Evolutionary conservation across 2,888 invertebrate species (phyloP).

Genomic region (Hipparchia sbordonii): DNA sequence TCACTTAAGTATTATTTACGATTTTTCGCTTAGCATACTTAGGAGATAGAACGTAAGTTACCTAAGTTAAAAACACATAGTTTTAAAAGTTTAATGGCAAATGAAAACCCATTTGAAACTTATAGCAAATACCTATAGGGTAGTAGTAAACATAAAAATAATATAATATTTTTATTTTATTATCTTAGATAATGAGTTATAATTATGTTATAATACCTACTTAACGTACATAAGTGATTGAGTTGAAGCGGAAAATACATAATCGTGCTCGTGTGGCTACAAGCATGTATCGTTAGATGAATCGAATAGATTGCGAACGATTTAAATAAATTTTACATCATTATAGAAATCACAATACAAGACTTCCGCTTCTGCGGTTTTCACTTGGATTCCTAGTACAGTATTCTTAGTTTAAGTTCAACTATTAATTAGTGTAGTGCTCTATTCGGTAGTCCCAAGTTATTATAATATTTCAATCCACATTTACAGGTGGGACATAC

Average conservation of each 20-base stretch:
- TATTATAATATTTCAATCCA: neutral
- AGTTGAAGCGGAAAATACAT: constrained; percentile 15
- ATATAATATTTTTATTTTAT: neutral
- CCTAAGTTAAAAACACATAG: too few species aligned
- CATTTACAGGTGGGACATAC: neutral
- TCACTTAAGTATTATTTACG: too few species aligned
- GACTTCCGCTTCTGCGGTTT: neutral
- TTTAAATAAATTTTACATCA: constrained; percentile 4
- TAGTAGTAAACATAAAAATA: neutral
- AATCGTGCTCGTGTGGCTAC: neutral
- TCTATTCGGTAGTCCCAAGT: too few species aligned
- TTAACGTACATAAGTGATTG: constrained; percentile 1
- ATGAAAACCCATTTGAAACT: too few species aligned
- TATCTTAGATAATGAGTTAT: constrained; percentile 3
- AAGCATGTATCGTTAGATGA: neutral
- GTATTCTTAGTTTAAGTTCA: too few species aligned
- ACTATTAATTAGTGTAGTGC: too few species aligned
- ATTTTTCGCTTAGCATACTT: too few species aligned
- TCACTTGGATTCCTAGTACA: neutral
- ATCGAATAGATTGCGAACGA: neutral
- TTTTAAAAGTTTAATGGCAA: too few species aligned
- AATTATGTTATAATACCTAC: neutral
- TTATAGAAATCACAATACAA: neutral
- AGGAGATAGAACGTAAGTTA: too few species aligned
- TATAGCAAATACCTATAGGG: too few species aligned